These are phyloP conservation scores for Apostichopus parvimensis DNA, from an alignment of 35 echinoderm and acorn worm genomes.

Conservation along the genomic window DNA sequence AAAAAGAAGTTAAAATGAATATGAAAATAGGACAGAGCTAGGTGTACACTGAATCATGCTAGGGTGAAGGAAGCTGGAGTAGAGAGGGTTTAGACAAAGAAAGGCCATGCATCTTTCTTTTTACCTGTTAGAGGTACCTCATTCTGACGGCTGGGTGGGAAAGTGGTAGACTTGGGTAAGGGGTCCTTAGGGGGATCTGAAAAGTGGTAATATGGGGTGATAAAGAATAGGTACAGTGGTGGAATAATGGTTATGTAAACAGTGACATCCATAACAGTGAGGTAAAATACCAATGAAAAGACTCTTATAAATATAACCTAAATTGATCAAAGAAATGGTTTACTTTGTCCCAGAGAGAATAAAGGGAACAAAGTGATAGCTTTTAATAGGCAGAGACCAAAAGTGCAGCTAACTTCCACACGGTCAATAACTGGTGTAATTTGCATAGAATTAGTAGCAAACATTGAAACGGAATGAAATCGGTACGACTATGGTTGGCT, in stretches of 20 bases:
- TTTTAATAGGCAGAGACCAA: no score
- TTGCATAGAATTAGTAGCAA: no score
- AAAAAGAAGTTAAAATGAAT: neutral
- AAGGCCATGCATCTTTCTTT: neutral
- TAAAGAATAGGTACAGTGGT: neutral
- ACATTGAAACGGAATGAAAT: no score
- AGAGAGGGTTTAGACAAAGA: neutral
- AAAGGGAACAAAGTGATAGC: no score
- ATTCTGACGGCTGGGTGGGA: constrained; percentile 26
- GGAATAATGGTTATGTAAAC: neutral
- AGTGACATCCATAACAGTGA: no score
- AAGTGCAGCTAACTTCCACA: no score
- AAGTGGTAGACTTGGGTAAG: constrained; percentile 34
- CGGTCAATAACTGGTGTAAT: no score
- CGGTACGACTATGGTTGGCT: no score
- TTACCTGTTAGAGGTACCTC: constrained; percentile 42
- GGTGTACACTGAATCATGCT: neutral
- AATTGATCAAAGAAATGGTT: no score
- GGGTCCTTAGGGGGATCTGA: neutral
- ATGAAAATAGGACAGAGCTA: neutral
- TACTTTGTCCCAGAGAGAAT: no score
- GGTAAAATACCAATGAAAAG: no score
- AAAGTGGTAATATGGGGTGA: neutral
- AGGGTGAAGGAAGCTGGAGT: neutral
- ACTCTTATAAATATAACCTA: no score